These are phyloP conservation scores for Pollicipes pollicipes DNA, from an alignment of 1,140 invertebrate genomes.

Conservation along the genomic window DNA sequence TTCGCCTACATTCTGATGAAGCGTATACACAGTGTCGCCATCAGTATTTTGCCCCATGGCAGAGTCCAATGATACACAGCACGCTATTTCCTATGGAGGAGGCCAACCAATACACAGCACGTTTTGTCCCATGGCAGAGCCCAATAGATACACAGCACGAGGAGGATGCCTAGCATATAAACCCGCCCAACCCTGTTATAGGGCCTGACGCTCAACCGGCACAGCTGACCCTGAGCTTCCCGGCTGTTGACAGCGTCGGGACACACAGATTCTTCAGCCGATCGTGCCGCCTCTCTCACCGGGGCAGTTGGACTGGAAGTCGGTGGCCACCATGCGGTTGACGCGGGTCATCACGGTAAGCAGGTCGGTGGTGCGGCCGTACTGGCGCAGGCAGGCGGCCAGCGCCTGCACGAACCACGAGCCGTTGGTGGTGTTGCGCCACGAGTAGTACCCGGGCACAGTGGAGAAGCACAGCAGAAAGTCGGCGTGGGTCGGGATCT, in stretches of 20 bases:
- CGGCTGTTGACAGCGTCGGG: background rate
- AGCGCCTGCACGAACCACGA: conserved; percentile 95
- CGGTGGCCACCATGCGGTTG: conserved; percentile 58
- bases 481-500: conserved; percentile 81
- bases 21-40: too few relatives aligned
- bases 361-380: conserved; percentile 56
- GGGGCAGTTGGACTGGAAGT: conserved; percentile 78
- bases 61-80: too few relatives aligned
- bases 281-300: conserved; percentile 25
- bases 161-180: too few relatives aligned
- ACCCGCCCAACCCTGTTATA: too few relatives aligned
- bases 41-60: too few relatives aligned
- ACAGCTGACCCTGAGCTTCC: background rate
- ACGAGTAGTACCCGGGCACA: conserved; percentile 80
- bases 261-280: background rate
- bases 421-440: conserved; percentile 75
- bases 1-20: too few relatives aligned
- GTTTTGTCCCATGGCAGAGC: too few relatives aligned
- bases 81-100: too few relatives aligned
- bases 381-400: conserved; percentile 51
- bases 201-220: background rate
- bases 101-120: too few relatives aligned
- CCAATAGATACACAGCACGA: background rate
- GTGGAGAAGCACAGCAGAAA: conserved; percentile 88
- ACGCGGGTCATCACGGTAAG: conserved; percentile 77